phyloP scores from a whole-genome alignment of 2,113 vertebrate genomes.

The Clarias magur region DNA sequence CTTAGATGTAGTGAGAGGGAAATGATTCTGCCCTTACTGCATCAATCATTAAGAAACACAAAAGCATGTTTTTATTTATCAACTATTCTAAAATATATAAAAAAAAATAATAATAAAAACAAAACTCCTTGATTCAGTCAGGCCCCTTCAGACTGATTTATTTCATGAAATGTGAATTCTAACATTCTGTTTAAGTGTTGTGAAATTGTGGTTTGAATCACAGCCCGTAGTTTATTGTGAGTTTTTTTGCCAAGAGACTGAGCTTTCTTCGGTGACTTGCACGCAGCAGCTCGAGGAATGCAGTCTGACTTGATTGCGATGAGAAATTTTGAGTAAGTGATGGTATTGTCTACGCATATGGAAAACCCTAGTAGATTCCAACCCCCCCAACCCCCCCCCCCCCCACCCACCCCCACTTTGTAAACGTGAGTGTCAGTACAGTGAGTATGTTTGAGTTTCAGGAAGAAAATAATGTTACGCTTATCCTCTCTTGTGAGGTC shows the following conservation, averaged over 20 bases:
- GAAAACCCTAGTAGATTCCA: background rate
- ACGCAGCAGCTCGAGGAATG: background rate
- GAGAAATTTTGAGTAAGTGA: slow-evolving; percentile 43
- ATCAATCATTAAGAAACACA: background rate
- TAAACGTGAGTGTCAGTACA: background rate
- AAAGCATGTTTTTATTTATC: background rate
- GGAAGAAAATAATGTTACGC: slow-evolving; percentile 9
- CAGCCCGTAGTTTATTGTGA: background rate
- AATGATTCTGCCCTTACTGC: background rate
- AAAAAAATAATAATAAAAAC: no score
- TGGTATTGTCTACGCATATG: slow-evolving; percentile 4
- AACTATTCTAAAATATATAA: background rate
- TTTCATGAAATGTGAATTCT: background rate
- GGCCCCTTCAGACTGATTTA: background rate
- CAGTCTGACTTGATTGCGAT: slow-evolving; percentile 10
- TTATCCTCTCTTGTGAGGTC: background rate
- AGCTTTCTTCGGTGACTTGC: background rate
- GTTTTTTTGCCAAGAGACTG: background rate
- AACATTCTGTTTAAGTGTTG: background rate
- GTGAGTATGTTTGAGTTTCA: background rate
- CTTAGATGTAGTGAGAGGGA: no score
- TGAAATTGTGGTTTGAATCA: background rate
- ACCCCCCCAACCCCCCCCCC: no score
- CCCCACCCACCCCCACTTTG: background rate
- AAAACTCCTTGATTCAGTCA: background rate